Conservation (phyloP, 1,140 invertebrate species). For the Pseudachorutes palmiensis region DNA sequence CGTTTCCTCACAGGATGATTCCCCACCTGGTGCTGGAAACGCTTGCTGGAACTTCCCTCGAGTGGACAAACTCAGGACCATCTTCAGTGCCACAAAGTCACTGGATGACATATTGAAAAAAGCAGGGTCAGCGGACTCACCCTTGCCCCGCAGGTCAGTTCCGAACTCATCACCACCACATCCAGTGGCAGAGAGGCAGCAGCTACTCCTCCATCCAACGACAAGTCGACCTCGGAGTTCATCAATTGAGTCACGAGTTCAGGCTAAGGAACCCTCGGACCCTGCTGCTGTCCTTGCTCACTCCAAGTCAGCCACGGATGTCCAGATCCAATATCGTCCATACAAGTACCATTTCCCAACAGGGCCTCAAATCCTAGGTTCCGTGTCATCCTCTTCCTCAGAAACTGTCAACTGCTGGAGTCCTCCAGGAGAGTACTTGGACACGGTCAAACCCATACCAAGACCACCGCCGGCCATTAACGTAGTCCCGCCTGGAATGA, state of each 20-base stretch:
- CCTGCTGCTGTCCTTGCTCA: not conserved
- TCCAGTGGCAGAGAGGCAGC: no score
- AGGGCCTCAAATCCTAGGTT: not conserved
- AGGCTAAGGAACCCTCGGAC: not conserved
- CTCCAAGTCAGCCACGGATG: not conserved
- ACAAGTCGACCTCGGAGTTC: not conserved
- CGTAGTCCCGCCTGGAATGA: not conserved
- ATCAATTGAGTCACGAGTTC: not conserved
- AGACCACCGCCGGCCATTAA: no score
- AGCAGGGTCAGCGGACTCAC: no score
- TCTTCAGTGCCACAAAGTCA: not conserved
- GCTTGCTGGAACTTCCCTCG: not conserved
- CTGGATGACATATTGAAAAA: not conserved
- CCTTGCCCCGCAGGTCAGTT: not conserved
- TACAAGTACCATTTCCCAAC: not conserved
- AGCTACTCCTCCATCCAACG: not conserved
- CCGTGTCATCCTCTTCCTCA: not conserved
- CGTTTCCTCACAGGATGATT: not conserved
- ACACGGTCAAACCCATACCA: no score
- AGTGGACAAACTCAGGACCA: not conserved
- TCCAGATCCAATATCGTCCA: not conserved
- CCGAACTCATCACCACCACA: not conserved
- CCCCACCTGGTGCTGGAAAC: not conserved
- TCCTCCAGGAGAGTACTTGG: no score
- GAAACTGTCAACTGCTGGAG: not conserved